Base-by-base conservation (phyloP, 1,140 invertebrate genomes). In the Dolichoris vasculosae region DNA sequence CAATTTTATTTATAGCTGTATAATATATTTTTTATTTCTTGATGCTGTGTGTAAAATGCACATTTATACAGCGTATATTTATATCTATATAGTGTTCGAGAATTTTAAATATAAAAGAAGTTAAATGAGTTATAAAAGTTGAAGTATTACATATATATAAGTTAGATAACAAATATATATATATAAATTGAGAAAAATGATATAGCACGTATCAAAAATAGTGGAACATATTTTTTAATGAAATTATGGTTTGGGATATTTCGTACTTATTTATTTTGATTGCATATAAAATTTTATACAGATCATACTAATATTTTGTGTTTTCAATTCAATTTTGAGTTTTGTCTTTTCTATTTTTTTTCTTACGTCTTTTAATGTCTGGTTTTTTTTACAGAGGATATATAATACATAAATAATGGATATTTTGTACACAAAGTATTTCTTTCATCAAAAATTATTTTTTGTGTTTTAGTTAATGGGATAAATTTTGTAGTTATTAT, bases 191-290 rank as follows among this genome's bases (percentile, higher is more conserved):
- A 63, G 23, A 55, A 32, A 43, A 81, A 83, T 83, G 55, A 35
- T 30, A 75, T 20, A 40, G 82, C 38, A 48, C 64, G n/a, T 30
- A 30, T n/a, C 11, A 63, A 63, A n/a, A 30, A n/a, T n/a, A 8
- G n/a, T 11, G 26, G 26, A n/a, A 63, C 7, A n/a, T 63, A 35
- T 71, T 64, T 76, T 76, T 83, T 51, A 83, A 69, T 78, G 78
- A 79, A 63, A 23, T 32, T 8, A 30, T 17, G 38, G n/a, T 38
- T n/a, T 40, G 23, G 26, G 51, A 20, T 84, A 71, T 71, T 78
- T 79, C 69, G 43, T 17, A 26, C 23, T 55, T 32, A 30, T 79
- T 84, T 71, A 69, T 79, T 84, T 46, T 59, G 51, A 84, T 79
- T 69, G 59, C 75, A 32, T 43, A 67, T 35, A 51, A 81, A 81